Evolutionary conservation across 2,113 vertebrate species (phyloP).

Genomic region (Cyrtonyx montezumae): DNA sequence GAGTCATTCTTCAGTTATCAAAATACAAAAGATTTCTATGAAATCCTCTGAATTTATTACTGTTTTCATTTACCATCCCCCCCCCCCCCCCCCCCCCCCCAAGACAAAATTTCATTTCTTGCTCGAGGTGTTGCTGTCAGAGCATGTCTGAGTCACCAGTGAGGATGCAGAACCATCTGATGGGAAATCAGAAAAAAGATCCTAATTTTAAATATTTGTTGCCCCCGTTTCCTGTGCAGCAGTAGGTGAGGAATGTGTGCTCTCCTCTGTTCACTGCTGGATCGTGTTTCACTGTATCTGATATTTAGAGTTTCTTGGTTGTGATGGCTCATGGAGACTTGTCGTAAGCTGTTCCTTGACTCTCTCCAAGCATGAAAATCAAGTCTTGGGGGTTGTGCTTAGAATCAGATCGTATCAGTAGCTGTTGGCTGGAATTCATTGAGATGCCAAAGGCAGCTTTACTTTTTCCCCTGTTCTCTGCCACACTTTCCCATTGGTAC

Average conservation of each 20-base stretch:
- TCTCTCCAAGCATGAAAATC: constrained; percentile 35
- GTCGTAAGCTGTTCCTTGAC: constrained; percentile 7
- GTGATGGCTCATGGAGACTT: not conserved
- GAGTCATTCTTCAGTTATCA: not conserved
- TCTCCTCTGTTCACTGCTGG: not conserved
- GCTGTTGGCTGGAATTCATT: constrained; percentile 7
- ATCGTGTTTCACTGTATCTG: not conserved
- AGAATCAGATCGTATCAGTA: not conserved
- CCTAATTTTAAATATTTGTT: not conserved
- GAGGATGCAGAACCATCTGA: not conserved
- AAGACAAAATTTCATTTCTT: not conserved
- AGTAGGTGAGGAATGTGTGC: not conserved
- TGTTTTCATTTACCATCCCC: too few species aligned
- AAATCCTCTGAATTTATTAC: not conserved
- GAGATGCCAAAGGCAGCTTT: constrained; percentile 4
- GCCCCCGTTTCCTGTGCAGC: not conserved
- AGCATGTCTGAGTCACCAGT: not conserved
- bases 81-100: too few species aligned
- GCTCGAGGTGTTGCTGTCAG: not conserved
- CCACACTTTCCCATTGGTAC: not conserved
- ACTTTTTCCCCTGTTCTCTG: not conserved
- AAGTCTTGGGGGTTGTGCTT: constrained; percentile 12
- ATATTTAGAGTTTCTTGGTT: not conserved
- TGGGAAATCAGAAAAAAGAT: not conserved
- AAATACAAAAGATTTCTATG: not conserved